Evolutionary conservation across 2,113 vertebrate genomes (phyloP).

Genomic region (Orycteropus afer): DNA sequence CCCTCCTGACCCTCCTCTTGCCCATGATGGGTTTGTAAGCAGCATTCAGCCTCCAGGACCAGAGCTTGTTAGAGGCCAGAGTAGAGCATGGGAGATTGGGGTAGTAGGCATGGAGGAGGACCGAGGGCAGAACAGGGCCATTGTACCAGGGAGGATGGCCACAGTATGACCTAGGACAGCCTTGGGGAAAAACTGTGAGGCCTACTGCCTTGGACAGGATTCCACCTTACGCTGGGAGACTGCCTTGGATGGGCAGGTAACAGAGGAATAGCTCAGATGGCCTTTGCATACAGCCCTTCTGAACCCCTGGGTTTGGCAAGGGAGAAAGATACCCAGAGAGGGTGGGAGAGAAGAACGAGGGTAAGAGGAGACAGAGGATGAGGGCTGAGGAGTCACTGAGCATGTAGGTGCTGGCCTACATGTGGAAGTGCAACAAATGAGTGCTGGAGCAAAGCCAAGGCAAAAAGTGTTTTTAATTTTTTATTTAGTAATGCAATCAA

Average conservation of each 20-base stretch:
- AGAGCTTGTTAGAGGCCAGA: not conserved
- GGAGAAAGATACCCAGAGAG: not conserved
- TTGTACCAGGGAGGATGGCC: not conserved
- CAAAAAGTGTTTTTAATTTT: not conserved
- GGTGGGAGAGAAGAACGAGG: not conserved
- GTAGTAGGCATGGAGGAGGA: too few relatives aligned
- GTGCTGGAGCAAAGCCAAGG: not conserved
- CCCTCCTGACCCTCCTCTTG: not conserved
- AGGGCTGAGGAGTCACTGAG: too few relatives aligned
- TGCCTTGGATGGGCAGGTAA: not conserved
- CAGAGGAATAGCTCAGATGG: not conserved
- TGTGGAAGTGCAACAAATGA: not conserved
- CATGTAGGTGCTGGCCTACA: not conserved
- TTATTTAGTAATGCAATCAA: not conserved
- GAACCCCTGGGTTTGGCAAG: not conserved
- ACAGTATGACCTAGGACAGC: not conserved
- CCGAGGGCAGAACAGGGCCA: not conserved
- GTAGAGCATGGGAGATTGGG: not conserved
- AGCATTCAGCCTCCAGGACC: not conserved
- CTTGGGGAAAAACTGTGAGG: not conserved
- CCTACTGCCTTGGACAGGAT: not conserved
- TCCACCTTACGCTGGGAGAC: not conserved
- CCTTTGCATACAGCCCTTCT: not conserved
- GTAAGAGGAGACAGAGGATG: not conserved
- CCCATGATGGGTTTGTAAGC: not conserved